Evolutionary conservation across 1,140 invertebrate species (phyloP), one percentile per base, ranked within the genome.

Genomic region (Papilio xuthus): DNA sequence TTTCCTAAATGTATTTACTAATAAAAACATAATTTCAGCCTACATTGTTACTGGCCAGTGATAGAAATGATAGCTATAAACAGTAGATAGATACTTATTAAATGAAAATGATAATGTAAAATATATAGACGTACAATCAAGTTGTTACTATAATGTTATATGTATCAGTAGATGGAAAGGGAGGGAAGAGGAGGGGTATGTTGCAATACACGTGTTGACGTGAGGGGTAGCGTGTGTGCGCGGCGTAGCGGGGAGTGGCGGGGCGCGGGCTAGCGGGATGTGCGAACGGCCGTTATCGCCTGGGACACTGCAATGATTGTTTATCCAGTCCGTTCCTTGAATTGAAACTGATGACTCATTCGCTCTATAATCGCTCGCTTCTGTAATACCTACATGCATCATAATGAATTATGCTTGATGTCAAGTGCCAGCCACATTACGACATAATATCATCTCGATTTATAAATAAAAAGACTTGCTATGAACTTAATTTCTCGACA

Each of bases 261-360:
- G 77, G 50, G 53, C 81, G 80, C 76, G 81, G 71, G 76, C 56
- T 80, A 78, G 85, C 86, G 89, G 89, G 85, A 90, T 89, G 89
- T 90, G 90, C 91, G 87, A 90, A 89, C 90, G 91, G 86, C 86
- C 88, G 86, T 89, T 90, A 92, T 89, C 90, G 86, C 88, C 78
- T 87, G 84, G 89, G 86, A 89, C 89, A 91, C 89, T 86, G 90
- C 90, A 90, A 92, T 92, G 89, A 92, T 93, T 93, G 91, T 93
- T 92, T 92, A 92, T 92, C 91, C 92, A 91, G 87, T 84, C 83
- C 82, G 90, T 93, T 93, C 92, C 89, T 90, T 90, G 92, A 93
- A 93, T 92, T 92, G 91, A 90, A 91, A 91, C 87, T 88, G 90
- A 92, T 93, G 92, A 93, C 81, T 93, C 91, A 93, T 80, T 69